Conservation (phyloP, 92 coral and sea anemone genomes). For the Isaurus tuberculatus region DNA sequence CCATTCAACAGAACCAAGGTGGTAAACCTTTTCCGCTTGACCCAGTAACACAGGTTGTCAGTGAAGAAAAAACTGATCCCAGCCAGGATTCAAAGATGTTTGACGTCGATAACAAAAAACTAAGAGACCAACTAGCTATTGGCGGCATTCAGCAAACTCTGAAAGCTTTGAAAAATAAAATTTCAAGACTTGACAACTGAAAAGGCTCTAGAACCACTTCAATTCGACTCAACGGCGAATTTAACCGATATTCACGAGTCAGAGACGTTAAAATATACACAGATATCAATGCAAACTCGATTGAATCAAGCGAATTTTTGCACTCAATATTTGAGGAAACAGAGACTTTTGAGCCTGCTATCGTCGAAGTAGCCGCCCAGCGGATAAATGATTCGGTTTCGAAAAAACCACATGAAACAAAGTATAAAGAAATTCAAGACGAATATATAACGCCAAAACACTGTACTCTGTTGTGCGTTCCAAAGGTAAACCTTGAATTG, state of each 20-base stretch:
- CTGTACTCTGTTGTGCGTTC: conserved; percentile 56
- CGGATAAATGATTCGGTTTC: conserved; percentile 56
- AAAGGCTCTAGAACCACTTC: background rate
- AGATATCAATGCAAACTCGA: too few species aligned
- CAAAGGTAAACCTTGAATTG: conserved; percentile 66
- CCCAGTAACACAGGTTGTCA: too few species aligned
- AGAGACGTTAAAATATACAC: background rate
- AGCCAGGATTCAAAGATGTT: too few species aligned
- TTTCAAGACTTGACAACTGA: too few species aligned
- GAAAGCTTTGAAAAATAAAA: too few species aligned
- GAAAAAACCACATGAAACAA: conserved; percentile 56
- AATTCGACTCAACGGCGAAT: background rate
- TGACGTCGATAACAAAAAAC: too few species aligned
- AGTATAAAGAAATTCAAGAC: conserved; percentile 49
- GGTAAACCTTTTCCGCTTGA: too few species aligned
- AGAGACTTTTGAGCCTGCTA: conserved; percentile 60
- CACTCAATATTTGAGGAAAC: conserved; percentile 65
- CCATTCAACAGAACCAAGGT: too few species aligned
- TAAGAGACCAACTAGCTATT: too few species aligned
- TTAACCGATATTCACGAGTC: background rate
- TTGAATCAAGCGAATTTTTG: too few species aligned
- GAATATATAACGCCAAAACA: conserved; percentile 17
- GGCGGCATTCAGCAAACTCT: too few species aligned
- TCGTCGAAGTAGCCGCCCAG: conserved; percentile 54
- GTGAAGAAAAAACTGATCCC: too few species aligned